phyloP scores from a whole-genome alignment of 2,797 vertebrate genomes.

The Erpetoichthys calabaricus region DNA sequence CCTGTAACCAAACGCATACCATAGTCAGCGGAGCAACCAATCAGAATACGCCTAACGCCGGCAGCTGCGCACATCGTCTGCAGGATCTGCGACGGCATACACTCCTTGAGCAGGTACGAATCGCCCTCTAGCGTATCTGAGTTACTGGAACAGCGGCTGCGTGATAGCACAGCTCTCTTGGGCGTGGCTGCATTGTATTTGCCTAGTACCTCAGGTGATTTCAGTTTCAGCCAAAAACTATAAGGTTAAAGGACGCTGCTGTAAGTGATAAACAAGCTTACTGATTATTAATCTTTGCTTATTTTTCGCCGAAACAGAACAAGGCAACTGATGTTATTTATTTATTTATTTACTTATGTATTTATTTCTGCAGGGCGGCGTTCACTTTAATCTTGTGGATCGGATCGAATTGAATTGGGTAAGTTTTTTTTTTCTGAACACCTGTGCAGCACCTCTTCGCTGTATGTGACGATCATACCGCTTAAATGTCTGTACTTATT shows the following conservation, averaged over 20 bases:
- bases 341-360: too few species aligned
- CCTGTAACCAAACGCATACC: too few species aligned
- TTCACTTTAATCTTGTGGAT: slow-evolving; percentile 51
- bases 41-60: too few species aligned
- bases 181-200: slow-evolving; percentile 34
- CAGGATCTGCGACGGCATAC: too few species aligned
- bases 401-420: slow-evolving; percentile 37
- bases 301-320: too few species aligned
- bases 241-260: slow-evolving; percentile 66
- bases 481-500: too few species aligned
- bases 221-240: slow-evolving; percentile 41
- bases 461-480: too few species aligned
- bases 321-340: too few species aligned
- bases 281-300: too few species aligned
- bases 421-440: slow-evolving; percentile 22
- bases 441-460: slow-evolving; percentile 32
- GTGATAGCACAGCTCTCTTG: slow-evolving; percentile 10
- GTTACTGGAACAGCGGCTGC: not conserved
- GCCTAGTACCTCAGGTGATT: slow-evolving; percentile 6
- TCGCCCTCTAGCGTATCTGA: not conserved
- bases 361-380: slow-evolving; percentile 58
- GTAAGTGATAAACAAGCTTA: slow-evolving; percentile 47
- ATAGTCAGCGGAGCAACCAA: too few species aligned
- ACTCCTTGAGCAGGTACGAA: too few species aligned
- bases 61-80: too few species aligned